phyloP scores from a whole-genome alignment of 2,797 vertebrate species.

The Rhynchonycteris naso region DNA sequence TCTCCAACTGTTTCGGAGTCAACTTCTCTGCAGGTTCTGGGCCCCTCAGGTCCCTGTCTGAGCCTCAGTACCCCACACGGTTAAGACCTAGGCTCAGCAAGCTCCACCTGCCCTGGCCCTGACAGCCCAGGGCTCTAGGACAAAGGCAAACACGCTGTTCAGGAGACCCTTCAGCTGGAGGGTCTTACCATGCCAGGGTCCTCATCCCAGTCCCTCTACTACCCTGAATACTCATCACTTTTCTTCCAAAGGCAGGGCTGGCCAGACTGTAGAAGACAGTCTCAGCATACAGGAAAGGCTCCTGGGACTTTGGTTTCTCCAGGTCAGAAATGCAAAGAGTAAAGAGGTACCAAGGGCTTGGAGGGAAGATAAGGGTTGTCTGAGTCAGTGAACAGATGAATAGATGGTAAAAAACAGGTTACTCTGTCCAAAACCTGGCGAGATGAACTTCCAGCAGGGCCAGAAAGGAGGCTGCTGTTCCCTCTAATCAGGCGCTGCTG shows the following conservation, averaged over 20 bases:
- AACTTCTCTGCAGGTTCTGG: neutral
- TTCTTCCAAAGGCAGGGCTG: neutral
- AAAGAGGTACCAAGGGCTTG: neutral
- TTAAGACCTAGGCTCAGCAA: neutral
- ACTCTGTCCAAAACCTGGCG: neutral
- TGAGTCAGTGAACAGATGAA: neutral
- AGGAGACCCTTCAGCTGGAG: neutral
- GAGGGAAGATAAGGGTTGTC: neutral
- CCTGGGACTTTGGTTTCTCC: neutral
- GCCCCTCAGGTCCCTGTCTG: neutral
- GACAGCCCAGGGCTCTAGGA: neutral
- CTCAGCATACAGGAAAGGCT: neutral
- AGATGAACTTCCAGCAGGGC: neutral
- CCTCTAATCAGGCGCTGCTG: neutral
- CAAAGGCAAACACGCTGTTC: neutral
- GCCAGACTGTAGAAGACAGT: neutral
- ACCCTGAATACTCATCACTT: neutral
- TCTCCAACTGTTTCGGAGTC: neutral
- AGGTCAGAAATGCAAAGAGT: slow-evolving; percentile 9
- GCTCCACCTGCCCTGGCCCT: neutral
- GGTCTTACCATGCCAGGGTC: neutral
- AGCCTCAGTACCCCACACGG: neutral
- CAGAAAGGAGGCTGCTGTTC: neutral
- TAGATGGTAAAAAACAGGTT: neutral
- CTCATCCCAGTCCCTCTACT: neutral